Evolutionary conservation across 2,888 invertebrate species (phyloP), one percentile per base, ranked within the genome.

Genomic region (Hoplodrina blanda): DNA sequence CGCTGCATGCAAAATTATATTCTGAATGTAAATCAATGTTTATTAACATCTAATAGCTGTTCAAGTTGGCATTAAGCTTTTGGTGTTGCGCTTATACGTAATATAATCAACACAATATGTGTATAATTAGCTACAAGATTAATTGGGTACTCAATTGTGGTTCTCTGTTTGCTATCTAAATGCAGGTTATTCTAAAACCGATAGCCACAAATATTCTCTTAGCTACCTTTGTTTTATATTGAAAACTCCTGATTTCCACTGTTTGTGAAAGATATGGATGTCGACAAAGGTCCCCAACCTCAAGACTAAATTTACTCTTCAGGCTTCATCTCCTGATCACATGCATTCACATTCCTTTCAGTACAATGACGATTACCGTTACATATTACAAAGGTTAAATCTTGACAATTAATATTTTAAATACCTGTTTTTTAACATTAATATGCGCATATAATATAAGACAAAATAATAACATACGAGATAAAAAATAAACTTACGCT

Each of bases 401-500:
- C 13, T 69, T 63, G 53, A 66, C 66, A 69, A 61, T 72, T 65
- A 65, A 73, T 76, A 71, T 75, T 50, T 60, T 63, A 76, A 68
- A 72, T 68, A 80, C 73, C 59, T 56, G 65, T 70, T 75, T 57
- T 46, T 61, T 57, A 66, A 64, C 57, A 68, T 60, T 66, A 71
- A 69, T 59, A 62, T 55, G 63, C 66, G 54, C 33, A 50, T 80
- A 65, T 41, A 61, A 63, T 54, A 54, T 37, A 49, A 52, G 33
- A 64, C 5, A 52, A 80, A 76, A 68, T 56, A 80, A 69, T 74
- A 78, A 75, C 60, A 71, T 64, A 56, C 55, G 68, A 71, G 44
- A 77, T 79, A 80, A 80, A 82, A 80, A 69, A 82, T 68, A 84
- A 84, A 80, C 66, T 84, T 85, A 85, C 85, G 92, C 91, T 91